phyloP scores from a whole-genome alignment of 2,113 vertebrate genomes.

The Thalassarche chlororhynchos region DNA sequence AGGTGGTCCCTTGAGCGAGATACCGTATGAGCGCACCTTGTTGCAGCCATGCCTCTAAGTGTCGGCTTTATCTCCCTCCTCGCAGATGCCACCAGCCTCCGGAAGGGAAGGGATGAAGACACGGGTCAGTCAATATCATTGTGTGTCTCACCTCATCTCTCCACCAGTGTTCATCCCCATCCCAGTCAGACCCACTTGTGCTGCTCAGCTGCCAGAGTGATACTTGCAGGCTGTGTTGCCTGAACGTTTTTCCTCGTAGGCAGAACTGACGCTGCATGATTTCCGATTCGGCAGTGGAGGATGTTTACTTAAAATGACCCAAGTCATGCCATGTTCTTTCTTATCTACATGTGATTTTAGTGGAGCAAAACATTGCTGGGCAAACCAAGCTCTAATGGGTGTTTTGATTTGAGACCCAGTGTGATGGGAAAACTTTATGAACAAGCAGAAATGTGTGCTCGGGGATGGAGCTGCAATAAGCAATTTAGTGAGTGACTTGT shows the following conservation, averaged over 20 bases:
- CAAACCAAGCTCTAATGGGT: background rate
- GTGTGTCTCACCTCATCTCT: background rate
- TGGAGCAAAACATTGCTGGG: background rate
- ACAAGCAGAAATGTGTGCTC: background rate
- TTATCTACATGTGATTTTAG: background rate
- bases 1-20: background rate
- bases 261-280: background rate
- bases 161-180: background rate
- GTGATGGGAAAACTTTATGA: background rate
- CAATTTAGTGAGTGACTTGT: background rate
- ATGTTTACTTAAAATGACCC: background rate
- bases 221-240: background rate
- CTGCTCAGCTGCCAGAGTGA: background rate
- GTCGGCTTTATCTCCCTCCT: background rate
- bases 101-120: background rate
- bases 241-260: background rate
- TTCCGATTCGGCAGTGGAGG: background rate
- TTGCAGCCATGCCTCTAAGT: background rate
- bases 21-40: background rate
- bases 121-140: background rate
- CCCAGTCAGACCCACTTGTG: background rate
- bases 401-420: background rate
- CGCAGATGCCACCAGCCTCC: background rate
- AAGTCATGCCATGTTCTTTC: background rate
- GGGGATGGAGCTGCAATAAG: background rate